These are phyloP conservation scores for Caerostris extrusa DNA, from an alignment of 1,140 invertebrate genomes.

Conservation along the genomic window DNA sequence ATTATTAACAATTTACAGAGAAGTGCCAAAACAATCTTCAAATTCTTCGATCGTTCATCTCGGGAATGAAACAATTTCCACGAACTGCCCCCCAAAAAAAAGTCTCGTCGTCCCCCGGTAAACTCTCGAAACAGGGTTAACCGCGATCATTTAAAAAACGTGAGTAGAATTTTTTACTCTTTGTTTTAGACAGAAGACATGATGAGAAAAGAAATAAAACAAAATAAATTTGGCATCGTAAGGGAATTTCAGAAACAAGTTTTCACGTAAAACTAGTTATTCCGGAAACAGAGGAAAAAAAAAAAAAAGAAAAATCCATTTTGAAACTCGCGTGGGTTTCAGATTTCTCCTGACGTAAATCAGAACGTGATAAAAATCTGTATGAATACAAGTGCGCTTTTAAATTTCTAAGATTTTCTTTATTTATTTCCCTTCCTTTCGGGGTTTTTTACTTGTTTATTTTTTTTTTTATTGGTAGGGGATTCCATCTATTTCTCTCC, in stretches of 20 bases:
- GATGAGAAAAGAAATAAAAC: slow-evolving; percentile 38
- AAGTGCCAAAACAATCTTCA: too few species aligned
- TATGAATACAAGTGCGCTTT: slow-evolving; percentile 48
- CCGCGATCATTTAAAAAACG: slow-evolving; percentile 59
- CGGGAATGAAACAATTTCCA: too few species aligned
- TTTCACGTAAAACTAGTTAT: slow-evolving; percentile 62
- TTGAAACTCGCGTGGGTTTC: slow-evolving; percentile 42
- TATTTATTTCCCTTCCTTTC: neutral
- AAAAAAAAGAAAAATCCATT: too few species aligned
- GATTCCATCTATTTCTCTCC: slow-evolving; percentile 12
- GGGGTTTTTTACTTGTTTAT: neutral
- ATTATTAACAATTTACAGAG: too few species aligned
- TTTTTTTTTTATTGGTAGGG: neutral
- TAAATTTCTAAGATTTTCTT: slow-evolving; percentile 10
- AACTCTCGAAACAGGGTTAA: slow-evolving; percentile 36
- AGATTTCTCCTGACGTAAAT: slow-evolving; percentile 54
- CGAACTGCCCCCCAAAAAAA: neutral
- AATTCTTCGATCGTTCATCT: too few species aligned
- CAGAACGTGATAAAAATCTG: slow-evolving; percentile 52
- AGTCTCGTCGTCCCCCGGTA: neutral
- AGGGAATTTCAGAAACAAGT: slow-evolving; percentile 61
- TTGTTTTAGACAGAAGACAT: slow-evolving; percentile 25
- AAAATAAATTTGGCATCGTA: slow-evolving; percentile 13
- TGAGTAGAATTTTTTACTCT: slow-evolving; percentile 17
- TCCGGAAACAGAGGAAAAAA: neutral